Conservation (phyloP, 2,113 vertebrate genomes). For the Perca flavescens region DNA sequence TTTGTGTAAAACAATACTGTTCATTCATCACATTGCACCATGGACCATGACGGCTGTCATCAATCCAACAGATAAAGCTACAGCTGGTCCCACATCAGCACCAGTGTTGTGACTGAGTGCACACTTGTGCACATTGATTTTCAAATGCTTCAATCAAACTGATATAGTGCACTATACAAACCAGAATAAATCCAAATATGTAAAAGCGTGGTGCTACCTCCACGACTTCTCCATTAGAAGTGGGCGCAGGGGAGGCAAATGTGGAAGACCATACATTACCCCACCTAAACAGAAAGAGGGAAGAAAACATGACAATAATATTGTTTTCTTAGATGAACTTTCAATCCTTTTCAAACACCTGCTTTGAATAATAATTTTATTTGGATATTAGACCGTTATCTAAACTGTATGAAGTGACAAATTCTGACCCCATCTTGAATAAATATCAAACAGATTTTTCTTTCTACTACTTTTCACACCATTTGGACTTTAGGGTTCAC, state of each 20-base stretch:
- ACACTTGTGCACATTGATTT: background rate
- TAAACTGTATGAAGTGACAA: background rate
- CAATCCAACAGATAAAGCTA: background rate
- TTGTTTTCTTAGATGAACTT: background rate
- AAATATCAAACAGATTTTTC: background rate
- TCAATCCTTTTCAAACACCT: background rate
- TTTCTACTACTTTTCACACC: background rate
- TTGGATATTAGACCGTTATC: background rate
- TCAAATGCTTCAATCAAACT: background rate
- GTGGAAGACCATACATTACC: background rate
- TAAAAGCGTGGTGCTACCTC: background rate
- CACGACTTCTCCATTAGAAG: background rate
- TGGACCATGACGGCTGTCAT: background rate
- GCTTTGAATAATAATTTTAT: background rate
- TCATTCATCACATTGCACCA: background rate
- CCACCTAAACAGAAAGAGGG: background rate
- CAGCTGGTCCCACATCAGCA: background rate
- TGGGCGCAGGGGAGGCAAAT: background rate
- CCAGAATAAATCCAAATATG: conserved; percentile 12
- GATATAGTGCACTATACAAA: background rate
- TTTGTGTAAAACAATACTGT: background rate
- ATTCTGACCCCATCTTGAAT: background rate
- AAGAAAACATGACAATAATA: background rate
- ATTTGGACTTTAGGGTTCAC: conserved; percentile 3
- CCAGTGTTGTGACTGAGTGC: background rate